Conservation (phyloP, 2,113 vertebrate genomes). For the Lates calcarifer region DNA sequence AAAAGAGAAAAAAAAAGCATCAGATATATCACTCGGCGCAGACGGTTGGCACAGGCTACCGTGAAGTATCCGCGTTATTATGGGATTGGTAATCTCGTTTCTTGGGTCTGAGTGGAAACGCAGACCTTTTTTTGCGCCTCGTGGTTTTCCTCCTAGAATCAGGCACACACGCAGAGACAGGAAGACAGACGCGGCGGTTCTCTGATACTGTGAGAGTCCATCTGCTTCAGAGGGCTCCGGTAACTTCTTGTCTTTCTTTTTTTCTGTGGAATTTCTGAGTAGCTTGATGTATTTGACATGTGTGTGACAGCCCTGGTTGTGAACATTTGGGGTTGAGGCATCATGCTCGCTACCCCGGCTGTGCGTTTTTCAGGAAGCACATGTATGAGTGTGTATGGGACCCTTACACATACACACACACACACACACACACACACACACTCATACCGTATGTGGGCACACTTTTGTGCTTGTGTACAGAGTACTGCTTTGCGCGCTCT, state of each 20-base stretch:
- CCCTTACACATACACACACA: conserved; percentile 15
- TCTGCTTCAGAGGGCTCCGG: conserved; percentile 77
- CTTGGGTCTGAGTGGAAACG: conserved; percentile 72
- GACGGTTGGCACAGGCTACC: conserved; percentile 68
- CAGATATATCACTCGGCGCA: conserved; percentile 77
- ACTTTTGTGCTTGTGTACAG: conserved; percentile 41
- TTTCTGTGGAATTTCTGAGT: conserved; percentile 88
- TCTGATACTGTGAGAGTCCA: conserved; percentile 75
- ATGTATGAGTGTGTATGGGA: conserved; percentile 35
- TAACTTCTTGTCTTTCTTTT: conserved; percentile 74
- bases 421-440: conserved; percentile 19
- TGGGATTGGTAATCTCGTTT: conserved; percentile 82
- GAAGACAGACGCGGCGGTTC: conserved; percentile 67
- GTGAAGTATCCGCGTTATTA: conserved; percentile 71
- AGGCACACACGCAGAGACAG: conserved; percentile 69
- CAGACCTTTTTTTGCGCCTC: conserved; percentile 54
- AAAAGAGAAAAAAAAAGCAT: conserved; percentile 52
- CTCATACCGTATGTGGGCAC: conserved; percentile 20
- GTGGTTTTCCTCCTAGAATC: conserved; percentile 64
- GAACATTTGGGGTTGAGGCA: conserved; percentile 83
- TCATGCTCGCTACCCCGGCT: conserved; percentile 83
- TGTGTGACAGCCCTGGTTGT: conserved; percentile 87
- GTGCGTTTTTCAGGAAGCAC: conserved; percentile 82
- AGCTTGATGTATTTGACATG: conserved; percentile 92
- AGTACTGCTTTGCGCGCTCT: conserved; percentile 27